Conservation (phyloP, 1,140 invertebrate species). For the Meloidogyne chitwoodi region DNA sequence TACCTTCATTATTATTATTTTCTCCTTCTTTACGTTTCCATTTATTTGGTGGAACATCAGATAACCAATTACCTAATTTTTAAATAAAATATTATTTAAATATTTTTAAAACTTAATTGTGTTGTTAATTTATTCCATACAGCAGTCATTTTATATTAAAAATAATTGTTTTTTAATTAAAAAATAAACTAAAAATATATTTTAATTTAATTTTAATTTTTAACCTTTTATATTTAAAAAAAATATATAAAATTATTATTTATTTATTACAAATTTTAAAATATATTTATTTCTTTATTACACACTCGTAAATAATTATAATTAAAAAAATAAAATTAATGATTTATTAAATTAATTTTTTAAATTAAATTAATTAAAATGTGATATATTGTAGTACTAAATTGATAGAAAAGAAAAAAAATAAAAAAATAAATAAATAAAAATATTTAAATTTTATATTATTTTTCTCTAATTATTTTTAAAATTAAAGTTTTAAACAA, state of each 20-base stretch:
- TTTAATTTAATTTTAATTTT: background rate
- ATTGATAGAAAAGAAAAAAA: too few species aligned
- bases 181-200: background rate
- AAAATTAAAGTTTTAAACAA: too few species aligned
- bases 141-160: conserved; percentile 22
- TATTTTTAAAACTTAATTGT: conserved; percentile 24
- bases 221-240: background rate
- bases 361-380: background rate
- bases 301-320: background rate
- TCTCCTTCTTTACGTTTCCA: conserved; percentile 11
- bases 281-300: too few species aligned
- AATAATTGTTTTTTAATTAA: too few species aligned
- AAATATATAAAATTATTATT: too few species aligned
- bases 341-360: background rate
- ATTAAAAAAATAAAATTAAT: background rate
- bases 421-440: background rate
- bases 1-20: background rate
- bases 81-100: too few species aligned
- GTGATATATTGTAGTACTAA: too few species aligned
- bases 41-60: conserved; percentile 18
- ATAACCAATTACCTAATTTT: conserved; percentile 33
- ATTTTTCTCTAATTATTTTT: too few species aligned
- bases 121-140: conserved; percentile 47
- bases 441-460: background rate
- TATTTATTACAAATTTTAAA: too few species aligned